Evolutionary conservation across 2,113 vertebrate species (phyloP).

Genomic region (Engraulis encrasicolus): DNA sequence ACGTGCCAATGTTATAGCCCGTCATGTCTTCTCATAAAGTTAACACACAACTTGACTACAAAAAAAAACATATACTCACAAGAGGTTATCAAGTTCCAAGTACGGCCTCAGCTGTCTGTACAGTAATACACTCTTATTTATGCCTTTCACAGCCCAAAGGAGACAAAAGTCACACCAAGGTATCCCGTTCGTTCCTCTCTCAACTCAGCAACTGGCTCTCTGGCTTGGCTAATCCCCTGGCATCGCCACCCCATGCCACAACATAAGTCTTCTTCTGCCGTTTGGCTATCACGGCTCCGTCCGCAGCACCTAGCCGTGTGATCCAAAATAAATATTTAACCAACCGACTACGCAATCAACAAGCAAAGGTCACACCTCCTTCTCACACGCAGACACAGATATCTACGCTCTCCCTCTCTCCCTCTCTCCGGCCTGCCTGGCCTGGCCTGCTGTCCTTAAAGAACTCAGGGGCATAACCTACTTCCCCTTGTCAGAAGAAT

Average conservation of each 20-base stretch:
- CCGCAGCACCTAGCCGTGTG: constrained; percentile 41
- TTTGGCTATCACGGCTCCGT: background rate
- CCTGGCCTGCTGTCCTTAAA: background rate
- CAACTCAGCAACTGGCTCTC: background rate
- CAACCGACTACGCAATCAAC: constrained; percentile 57
- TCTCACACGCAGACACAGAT: background rate
- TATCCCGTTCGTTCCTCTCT: background rate
- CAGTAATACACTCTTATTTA: background rate
- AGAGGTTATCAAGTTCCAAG: background rate
- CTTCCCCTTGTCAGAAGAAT: background rate
- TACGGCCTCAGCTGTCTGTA: background rate
- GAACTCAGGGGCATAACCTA: background rate
- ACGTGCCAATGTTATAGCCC: too few relatives aligned
- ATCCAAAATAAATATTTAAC: constrained; percentile 75
- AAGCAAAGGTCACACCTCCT: constrained; percentile 62
- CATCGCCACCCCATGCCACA: constrained; percentile 6
- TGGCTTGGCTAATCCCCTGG: background rate
- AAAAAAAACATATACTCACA: background rate
- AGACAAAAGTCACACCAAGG: background rate
- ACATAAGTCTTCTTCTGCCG: constrained; percentile 47
- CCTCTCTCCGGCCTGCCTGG: too few relatives aligned
- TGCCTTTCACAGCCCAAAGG: background rate
- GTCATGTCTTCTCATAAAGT: too few relatives aligned
- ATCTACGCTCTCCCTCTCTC: background rate
- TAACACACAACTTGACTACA: background rate